These are phyloP conservation scores for Karalla daura DNA, from an alignment of 2,797 vertebrate species.

Conservation along the genomic window DNA sequence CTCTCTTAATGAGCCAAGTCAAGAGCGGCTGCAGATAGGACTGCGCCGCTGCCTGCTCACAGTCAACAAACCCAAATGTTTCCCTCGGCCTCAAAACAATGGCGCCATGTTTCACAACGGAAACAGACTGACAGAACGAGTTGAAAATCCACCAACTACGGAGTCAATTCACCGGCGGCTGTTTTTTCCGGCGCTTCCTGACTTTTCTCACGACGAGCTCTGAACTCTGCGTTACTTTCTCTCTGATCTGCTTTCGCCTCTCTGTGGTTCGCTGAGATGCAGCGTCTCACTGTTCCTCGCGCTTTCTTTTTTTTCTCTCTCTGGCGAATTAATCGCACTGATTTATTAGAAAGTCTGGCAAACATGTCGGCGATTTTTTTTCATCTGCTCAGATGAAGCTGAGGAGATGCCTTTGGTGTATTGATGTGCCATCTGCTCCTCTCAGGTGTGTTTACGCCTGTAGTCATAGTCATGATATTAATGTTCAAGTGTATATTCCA, in stretches of 20 bases:
- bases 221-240: no score
- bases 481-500: conserved; percentile 10
- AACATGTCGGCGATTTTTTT: conserved; percentile 50
- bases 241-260: not conserved
- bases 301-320: no score
- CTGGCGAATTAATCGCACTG: conserved; percentile 52
- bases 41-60: conserved; percentile 32
- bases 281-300: conserved; percentile 52
- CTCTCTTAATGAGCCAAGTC: conserved; percentile 64
- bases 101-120: not conserved
- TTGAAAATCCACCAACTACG: conserved; percentile 26
- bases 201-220: no score
- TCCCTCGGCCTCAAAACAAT: conserved; percentile 22
- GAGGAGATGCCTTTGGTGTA: conserved; percentile 31
- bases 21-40: conserved; percentile 51
- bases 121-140: not conserved
- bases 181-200: no score
- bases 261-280: no score
- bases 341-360: conserved; percentile 41
- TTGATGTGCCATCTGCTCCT: conserved; percentile 52
- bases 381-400: conserved; percentile 55
- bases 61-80: conserved; percentile 46
- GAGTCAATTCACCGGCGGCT: no score
- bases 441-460: conserved; percentile 10
- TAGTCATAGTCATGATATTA: not conserved